Evolutionary conservation across 1,140 invertebrate genomes (phyloP), one percentile per base, ranked within the genome.

Genomic region (Ctenoplectra terminalis): DNA sequence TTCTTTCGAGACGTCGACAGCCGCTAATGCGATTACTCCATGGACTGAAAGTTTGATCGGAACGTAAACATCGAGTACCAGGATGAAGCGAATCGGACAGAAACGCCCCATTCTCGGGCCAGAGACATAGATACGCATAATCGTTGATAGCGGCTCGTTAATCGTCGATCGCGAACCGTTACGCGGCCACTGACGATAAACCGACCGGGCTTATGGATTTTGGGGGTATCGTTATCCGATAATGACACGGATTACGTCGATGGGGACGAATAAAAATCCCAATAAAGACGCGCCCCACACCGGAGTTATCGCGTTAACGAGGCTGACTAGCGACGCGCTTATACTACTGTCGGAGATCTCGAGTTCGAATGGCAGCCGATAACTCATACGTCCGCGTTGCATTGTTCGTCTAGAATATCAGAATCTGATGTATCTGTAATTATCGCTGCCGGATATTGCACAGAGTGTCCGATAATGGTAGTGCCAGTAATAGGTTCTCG

Each of bases 141-240:
- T 34, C 50, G 66, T 67, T 60, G 72, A 84, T 70, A 81, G 11
- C 37, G 29, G 29, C n/a, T 67, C 58, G 83, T 77, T 85, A 73
- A 86, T 86, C 79, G 73, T 54, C 66, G 83, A 85, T 85, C 72
- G 78, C 54, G 72, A 71, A 64, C 79, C 52, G 40, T 48, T 58
- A 40, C 43, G 15, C 54, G 60, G 52, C 11, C 15, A 43, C 8
- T 15, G 43, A 15, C 79, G 74, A 82, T 82, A 82, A 78, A 86
- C 74, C 40, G 37, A 34, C 54, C 48, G 40, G 40, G 79, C 67
- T 82, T 78, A 86, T 74, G 85, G 85, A 85, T 85, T 79, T 85
- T 58, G 56, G 34, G 43, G 40, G 46, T 15, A 71, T 58, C 67
- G 40, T 40, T 37, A 54, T 52, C 54, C 64, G 73, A 78, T 86